These are phyloP conservation scores for Nothoprocta perdicaria DNA, from an alignment of 2,113 vertebrate species.

Conservation along the genomic window DNA sequence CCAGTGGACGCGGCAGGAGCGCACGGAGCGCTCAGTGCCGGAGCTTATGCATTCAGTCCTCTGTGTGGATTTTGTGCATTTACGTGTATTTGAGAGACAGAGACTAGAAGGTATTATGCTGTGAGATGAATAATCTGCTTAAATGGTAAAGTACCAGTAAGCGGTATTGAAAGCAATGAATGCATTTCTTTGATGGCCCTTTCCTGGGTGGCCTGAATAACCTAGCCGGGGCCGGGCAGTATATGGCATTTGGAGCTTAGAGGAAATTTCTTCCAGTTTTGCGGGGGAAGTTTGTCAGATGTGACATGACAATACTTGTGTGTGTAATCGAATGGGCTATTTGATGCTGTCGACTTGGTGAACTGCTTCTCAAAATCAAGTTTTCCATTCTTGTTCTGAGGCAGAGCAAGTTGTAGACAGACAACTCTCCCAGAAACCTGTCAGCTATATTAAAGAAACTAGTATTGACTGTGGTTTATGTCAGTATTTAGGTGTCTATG, in stretches of 20 bases:
- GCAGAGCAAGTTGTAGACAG: background rate
- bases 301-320: background rate
- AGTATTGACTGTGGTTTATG: background rate
- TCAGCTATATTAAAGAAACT: background rate
- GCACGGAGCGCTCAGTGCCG: background rate
- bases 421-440: background rate
- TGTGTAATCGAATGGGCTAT: background rate
- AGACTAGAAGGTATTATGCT: constrained; percentile 25
- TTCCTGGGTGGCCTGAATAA: constrained; percentile 42
- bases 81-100: constrained; percentile 40
- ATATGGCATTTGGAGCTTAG: background rate
- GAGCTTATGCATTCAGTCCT: background rate
- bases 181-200: constrained; percentile 15
- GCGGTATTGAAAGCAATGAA: background rate
- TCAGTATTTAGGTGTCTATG: background rate
- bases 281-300: background rate
- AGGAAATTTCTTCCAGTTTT: constrained; percentile 15
- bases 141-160: constrained; percentile 30
- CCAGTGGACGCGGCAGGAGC: background rate
- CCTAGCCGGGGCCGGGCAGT: background rate
- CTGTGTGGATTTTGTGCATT: constrained; percentile 36
- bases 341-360: background rate
- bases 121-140: constrained; percentile 63
- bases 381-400: background rate
- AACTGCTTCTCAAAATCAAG: background rate